Percentiles rank a stretch among this genome's conserved stretches.
Evolutionary conservation across 2,113 vertebrate genomes (phyloP).

Genomic region (Megalops atlanticus): DNA sequence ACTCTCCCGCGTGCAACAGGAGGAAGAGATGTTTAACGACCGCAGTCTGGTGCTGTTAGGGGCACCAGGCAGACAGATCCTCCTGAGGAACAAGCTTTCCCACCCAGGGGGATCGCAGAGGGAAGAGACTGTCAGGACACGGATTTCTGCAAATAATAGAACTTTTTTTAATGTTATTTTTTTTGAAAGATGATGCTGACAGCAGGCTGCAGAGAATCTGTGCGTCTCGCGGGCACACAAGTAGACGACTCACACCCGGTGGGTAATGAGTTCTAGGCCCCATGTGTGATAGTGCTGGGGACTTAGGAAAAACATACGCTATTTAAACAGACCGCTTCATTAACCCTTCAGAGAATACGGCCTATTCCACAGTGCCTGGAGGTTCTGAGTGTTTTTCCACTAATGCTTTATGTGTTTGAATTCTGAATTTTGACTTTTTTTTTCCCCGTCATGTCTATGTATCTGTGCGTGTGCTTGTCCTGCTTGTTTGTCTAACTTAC

Average conservation of each 20-base stretch:
- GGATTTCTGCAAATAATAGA: neutral
- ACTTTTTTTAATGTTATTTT: neutral
- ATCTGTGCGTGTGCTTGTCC: too few relatives aligned
- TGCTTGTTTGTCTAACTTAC: too few relatives aligned
- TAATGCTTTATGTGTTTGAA: too few relatives aligned
- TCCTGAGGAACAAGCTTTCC: neutral
- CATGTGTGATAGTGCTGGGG: neutral
- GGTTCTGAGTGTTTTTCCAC: neutral
- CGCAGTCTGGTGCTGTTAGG: neutral
- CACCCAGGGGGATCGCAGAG: neutral
- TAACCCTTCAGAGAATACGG: neutral
- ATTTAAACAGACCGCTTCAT: neutral
- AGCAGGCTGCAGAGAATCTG: neutral
- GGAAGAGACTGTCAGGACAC: neutral
- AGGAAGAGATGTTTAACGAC: neutral
- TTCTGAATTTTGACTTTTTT: neutral
- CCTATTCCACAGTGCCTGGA: neutral
- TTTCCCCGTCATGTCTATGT: too few relatives aligned
- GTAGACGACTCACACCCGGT: neutral
- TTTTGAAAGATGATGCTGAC: neutral
- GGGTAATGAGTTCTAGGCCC: neutral
- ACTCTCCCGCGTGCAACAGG: neutral
- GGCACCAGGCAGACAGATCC: neutral
- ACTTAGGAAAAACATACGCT: neutral
- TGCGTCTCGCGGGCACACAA: neutral